Conservation (phyloP, 2,888 invertebrate genomes). For the Endotricha flammealis region DNA sequence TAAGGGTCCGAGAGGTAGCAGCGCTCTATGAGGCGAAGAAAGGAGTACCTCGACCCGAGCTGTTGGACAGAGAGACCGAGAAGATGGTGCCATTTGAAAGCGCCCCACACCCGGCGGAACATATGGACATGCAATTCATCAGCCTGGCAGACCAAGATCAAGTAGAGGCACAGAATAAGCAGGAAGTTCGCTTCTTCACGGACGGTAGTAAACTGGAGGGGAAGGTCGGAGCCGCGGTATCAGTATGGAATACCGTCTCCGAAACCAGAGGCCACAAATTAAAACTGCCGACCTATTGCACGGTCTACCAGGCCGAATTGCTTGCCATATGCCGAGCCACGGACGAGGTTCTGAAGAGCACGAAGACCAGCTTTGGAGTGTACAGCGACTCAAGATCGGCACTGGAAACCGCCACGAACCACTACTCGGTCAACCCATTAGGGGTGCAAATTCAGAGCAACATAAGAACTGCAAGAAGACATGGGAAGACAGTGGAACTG, state of each 20-base stretch:
- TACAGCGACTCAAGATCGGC: constrained; percentile 12
- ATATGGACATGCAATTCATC: not conserved
- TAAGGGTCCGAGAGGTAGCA: not conserved
- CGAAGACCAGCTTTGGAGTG: not conserved
- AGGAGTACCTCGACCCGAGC: not conserved
- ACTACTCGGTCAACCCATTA: constrained; percentile 2
- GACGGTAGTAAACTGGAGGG: not conserved
- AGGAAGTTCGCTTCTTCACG: not conserved
- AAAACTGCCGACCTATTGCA: not conserved
- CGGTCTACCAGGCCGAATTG: constrained; percentile 1
- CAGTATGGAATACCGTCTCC: not conserved
- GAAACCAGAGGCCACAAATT: not conserved
- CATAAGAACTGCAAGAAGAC: not conserved
- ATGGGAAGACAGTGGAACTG: not conserved
- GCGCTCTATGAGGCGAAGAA: not conserved
- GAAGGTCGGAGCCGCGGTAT: not conserved
- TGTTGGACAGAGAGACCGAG: not conserved
- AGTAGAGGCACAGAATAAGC: not conserved
- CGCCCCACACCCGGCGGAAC: not conserved
- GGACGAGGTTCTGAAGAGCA: not conserved
- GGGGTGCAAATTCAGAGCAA: constrained; percentile 1
- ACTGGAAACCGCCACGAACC: constrained; percentile 1
- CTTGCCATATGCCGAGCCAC: not conserved
- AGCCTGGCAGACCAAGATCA: not conserved
- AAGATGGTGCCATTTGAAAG: not conserved